Percentiles rank a stretch among this genome's conserved stretches.
These are phyloP conservation scores for Strigamia transsilvanica DNA, from an alignment of 2,888 invertebrate genomes.

Conservation along the genomic window DNA sequence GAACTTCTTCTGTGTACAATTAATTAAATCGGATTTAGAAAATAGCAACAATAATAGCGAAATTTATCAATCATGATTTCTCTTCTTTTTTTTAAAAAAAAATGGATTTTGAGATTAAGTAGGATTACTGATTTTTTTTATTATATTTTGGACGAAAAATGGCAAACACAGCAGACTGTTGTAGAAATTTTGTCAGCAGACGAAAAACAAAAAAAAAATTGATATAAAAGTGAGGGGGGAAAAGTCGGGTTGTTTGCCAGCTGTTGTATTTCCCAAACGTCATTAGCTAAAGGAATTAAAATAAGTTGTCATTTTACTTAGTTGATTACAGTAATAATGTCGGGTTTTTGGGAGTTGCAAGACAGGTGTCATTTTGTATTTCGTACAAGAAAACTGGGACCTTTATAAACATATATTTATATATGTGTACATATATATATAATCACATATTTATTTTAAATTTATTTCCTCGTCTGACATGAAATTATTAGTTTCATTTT, in stretches of 20 bases:
- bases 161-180: too few relatives aligned
- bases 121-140: too few relatives aligned
- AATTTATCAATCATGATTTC: too few relatives aligned
- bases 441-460: too few relatives aligned
- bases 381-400: not conserved
- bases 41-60: too few relatives aligned
- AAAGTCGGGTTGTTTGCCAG: not conserved
- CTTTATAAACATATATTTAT: not conserved
- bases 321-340: not conserved
- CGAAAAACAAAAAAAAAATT: not conserved
- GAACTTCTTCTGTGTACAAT: too few relatives aligned
- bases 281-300: not conserved
- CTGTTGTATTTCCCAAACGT: conserved; percentile 21
- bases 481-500: not conserved
- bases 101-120: too few relatives aligned
- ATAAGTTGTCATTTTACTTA: conserved; percentile 3
- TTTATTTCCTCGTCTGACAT: not conserved
- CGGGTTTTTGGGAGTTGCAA: not conserved
- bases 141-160: too few relatives aligned
- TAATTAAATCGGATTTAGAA: too few relatives aligned
- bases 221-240: not conserved
- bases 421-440: too few relatives aligned
- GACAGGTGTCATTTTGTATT: not conserved
- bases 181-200: too few relatives aligned
- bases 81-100: too few relatives aligned